A percentile compares a stretch with the other conserved stretches of the same genome.
phyloP scores from a whole-genome alignment of 2,113 vertebrate species.

The Misgurnus anguillicaudatus region DNA sequence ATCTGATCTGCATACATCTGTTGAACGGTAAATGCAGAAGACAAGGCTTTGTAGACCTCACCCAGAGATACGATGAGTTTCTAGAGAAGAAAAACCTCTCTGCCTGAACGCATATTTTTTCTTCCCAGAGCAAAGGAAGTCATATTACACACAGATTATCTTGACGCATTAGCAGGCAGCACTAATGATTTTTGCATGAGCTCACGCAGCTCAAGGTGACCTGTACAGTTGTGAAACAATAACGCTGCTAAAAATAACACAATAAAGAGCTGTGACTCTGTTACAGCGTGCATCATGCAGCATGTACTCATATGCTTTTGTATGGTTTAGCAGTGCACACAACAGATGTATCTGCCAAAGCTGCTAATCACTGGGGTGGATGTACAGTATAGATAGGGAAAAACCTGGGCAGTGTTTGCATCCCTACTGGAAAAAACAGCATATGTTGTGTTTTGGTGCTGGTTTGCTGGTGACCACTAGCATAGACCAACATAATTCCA shows the following conservation, averaged over 20 bases:
- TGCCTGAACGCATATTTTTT: constrained; percentile 23
- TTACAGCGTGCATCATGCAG: neutral
- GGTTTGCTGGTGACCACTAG: too few species aligned
- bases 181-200: constrained; percentile 30
- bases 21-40: constrained; percentile 53
- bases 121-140: neutral
- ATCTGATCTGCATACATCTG: constrained; percentile 25
- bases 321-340: neutral
- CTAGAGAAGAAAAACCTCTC: constrained; percentile 36
- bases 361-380: neutral
- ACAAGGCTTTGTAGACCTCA: constrained; percentile 31
- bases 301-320: neutral
- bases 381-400: too few species aligned
- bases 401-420: neutral
- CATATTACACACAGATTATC: neutral
- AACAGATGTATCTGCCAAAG: neutral
- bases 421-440: too few species aligned
- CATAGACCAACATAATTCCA: too few species aligned
- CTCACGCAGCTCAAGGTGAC: constrained; percentile 16
- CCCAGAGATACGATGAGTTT: constrained; percentile 48
- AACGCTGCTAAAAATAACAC: neutral
- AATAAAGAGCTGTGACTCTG: too few species aligned
- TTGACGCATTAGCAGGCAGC: neutral
- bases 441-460: too few species aligned
- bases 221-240: constrained; percentile 11